Evolutionary conservation across 2,113 vertebrate species (phyloP).

Genomic region (Rhombomys opimus): DNA sequence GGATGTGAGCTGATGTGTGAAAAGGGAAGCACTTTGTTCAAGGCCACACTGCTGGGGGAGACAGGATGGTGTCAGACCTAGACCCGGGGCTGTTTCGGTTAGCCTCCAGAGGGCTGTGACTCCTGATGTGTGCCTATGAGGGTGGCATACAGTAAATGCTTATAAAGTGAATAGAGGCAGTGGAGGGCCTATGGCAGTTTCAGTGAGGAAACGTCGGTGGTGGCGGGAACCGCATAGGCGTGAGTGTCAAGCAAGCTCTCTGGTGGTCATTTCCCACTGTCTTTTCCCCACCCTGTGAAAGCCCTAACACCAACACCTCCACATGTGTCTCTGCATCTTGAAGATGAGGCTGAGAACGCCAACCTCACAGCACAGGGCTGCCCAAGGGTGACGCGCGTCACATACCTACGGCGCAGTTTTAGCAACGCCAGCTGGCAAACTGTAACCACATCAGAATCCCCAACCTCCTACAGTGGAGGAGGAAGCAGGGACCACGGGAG

Average conservation of each 20-base stretch:
- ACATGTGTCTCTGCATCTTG: not conserved
- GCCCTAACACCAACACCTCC: not conserved
- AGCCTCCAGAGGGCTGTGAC: not conserved
- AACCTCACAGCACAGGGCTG: not conserved
- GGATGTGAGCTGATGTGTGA: not conserved
- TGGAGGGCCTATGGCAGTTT: not conserved
- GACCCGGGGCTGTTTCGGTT: not conserved
- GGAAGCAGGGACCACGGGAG: not conserved
- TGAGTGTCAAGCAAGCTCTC: not conserved
- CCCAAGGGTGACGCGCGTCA: not conserved
- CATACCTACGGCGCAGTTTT: accelerated
- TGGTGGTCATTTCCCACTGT: not conserved
- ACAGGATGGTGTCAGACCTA: not conserved
- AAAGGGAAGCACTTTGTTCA: not conserved
- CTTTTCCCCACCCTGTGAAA: not conserved
- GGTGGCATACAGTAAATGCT: not conserved
- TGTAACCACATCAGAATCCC: accelerated
- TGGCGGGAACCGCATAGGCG: not conserved
- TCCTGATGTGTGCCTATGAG: not conserved
- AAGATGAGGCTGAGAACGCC: not conserved
- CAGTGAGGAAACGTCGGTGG: not conserved
- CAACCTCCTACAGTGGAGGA: accelerated
- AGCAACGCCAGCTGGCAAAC: not conserved
- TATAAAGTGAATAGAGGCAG: not conserved
- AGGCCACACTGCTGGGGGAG: not conserved